Evolutionary conservation across 2,888 invertebrate species (phyloP).

Genomic region (Eretmocerus hayati): DNA sequence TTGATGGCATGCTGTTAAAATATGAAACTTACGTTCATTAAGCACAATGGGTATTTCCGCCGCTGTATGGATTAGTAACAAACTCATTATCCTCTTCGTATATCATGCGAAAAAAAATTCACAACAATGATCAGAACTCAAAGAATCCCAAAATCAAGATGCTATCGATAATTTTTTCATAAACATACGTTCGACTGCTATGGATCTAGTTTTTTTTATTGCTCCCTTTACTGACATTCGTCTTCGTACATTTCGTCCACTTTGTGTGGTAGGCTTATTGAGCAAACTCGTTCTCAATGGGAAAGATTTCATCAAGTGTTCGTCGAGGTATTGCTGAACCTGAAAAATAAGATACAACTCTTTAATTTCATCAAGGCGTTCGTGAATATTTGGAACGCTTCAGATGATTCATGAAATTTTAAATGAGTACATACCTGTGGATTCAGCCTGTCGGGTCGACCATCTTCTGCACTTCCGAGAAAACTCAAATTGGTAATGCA

Average conservation of each 20-base stretch:
- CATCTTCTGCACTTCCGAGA: constrained; percentile 86
- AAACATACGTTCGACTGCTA: constrained; percentile 79
- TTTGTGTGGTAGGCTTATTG: constrained; percentile 49
- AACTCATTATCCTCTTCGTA: constrained; percentile 10
- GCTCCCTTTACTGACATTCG: constrained; percentile 87
- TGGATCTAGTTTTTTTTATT: constrained; percentile 88
- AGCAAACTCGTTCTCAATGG: constrained; percentile 65
- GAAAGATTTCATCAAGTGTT: constrained; percentile 74
- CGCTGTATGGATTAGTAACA: constrained; percentile 30
- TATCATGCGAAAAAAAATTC: constrained; percentile 21
- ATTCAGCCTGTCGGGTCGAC: constrained; percentile 66
- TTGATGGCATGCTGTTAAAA: constrained; percentile 15
- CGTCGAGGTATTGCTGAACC: constrained; percentile 81
- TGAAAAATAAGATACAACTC: constrained; percentile 41
- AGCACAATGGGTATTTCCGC: constrained; percentile 30
- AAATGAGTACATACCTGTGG: constrained; percentile 37
- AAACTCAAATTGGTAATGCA: constrained; percentile 96
- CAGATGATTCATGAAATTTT: no score
- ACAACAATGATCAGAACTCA: constrained; percentile 22
- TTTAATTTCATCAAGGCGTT: not conserved
- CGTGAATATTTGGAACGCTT: no score
- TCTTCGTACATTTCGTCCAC: constrained; percentile 54
- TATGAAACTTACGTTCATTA: constrained; percentile 37
- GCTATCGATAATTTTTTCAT: not conserved
- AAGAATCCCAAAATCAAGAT: not conserved